Conservation (phyloP, 2,113 vertebrate genomes). For the Phoenicopterus ruber region DNA sequence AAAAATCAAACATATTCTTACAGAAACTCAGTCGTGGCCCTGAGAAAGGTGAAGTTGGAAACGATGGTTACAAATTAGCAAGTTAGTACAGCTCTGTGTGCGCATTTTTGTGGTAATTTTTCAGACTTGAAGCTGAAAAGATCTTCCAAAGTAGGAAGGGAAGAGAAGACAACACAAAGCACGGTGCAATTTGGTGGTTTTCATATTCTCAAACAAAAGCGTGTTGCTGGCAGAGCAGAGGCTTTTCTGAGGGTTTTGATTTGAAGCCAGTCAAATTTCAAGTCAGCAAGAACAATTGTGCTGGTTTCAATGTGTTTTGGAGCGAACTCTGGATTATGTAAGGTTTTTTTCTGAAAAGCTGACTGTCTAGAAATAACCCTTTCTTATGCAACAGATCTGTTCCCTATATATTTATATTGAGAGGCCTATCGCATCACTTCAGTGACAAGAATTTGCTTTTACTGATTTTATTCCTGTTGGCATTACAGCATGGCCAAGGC, state of each 20-base stretch:
- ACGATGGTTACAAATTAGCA: neutral
- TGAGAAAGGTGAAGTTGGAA: neutral
- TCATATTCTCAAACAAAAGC: neutral
- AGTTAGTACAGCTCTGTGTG: neutral
- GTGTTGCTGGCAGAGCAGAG: neutral
- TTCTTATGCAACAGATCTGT: neutral
- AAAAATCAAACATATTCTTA: neutral
- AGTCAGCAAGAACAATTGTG: neutral
- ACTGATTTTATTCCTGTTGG: neutral
- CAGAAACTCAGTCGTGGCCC: rapidly evolving
- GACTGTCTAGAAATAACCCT: neutral
- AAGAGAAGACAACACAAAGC: neutral
- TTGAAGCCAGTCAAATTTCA: neutral
- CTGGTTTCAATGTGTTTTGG: neutral
- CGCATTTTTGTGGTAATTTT: neutral
- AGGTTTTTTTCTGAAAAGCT: neutral
- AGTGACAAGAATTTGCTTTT: neutral
- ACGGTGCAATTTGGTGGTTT: neutral
- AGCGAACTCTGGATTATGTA: neutral
- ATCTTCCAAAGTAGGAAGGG: neutral
- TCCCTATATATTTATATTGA: neutral
- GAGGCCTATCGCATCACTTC: neutral
- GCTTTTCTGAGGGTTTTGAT: neutral
- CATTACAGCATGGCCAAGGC: neutral
- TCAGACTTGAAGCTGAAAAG: neutral